Conservation (phyloP, 2,888 invertebrate genomes). For the Microplitis manilae region DNA sequence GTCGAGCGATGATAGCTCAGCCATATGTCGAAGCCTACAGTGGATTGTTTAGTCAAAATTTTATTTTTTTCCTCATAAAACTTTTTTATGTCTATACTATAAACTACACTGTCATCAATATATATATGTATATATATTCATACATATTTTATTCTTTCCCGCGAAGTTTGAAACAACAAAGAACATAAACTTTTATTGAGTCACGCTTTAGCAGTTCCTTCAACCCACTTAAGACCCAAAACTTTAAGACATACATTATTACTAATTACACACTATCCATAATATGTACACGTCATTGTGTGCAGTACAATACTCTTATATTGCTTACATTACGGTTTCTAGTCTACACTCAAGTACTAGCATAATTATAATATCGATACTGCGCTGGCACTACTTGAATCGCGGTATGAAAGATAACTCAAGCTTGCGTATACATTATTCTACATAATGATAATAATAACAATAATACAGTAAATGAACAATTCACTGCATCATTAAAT, state of each 20-base stretch:
- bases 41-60: not conserved
- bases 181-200: too few relatives aligned
- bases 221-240: not conserved
- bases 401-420: not conserved
- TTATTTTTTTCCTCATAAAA: too few relatives aligned
- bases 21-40: not conserved
- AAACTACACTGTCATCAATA: too few relatives aligned
- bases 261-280: too few relatives aligned
- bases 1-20: not conserved
- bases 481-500: conserved; percentile 1
- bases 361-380: not conserved
- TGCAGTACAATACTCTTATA: too few relatives aligned
- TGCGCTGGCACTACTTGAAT: not conserved
- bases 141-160: too few relatives aligned
- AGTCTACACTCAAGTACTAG: not conserved
- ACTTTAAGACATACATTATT: not conserved
- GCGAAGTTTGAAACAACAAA: too few relatives aligned
- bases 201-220: not conserved
- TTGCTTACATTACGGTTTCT: not conserved
- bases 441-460: not conserved
- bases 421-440: not conserved
- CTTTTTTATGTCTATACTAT: too few relatives aligned
- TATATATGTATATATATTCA: too few relatives aligned
- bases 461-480: not conserved
- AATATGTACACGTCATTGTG: too few relatives aligned